phyloP scores from a whole-genome alignment of 2,888 invertebrate genomes.

The Piscicola geometra region DNA sequence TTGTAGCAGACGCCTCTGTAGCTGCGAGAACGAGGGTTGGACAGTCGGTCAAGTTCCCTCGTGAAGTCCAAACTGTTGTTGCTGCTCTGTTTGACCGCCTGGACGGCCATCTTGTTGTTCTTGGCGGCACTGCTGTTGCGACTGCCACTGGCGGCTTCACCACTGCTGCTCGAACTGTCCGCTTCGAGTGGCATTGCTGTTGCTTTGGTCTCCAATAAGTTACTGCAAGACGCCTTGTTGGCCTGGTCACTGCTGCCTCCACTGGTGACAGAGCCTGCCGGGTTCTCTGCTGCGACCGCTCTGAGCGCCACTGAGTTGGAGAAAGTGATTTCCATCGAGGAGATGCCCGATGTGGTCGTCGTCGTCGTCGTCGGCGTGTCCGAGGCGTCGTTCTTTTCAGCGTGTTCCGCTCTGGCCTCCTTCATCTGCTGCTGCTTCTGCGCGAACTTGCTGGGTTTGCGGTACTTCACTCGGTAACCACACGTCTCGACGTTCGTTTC shows the following conservation, averaged over 20 bases:
- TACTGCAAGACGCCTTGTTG: neutral
- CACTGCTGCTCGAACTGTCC: constrained; percentile 20
- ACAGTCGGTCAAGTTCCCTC: constrained; percentile 18
- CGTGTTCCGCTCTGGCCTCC: neutral
- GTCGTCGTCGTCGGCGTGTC: constrained; percentile 34
- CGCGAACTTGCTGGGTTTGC: constrained; percentile 29
- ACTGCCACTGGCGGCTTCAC: constrained; percentile 28
- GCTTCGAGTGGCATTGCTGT: neutral
- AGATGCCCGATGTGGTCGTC: constrained; percentile 38
- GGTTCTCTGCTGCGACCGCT: neutral
- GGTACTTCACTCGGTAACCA: constrained; percentile 11
- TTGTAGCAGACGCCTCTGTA: constrained; percentile 16
- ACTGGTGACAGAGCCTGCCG: neutral
- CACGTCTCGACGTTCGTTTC: neutral
- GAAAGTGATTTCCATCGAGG: constrained; percentile 37
- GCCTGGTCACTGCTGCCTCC: neutral
- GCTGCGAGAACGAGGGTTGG: constrained; percentile 21
- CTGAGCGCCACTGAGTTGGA: constrained; percentile 29
- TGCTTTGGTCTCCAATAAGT: neutral
- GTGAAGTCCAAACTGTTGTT: constrained; percentile 20
- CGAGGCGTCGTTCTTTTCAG: constrained; percentile 5
- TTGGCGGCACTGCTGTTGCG: constrained; percentile 2
- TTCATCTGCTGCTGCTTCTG: constrained; percentile 16
- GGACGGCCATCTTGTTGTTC: neutral
- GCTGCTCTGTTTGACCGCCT: neutral